Evolutionary conservation across 2,888 invertebrate species (phyloP).

Genomic region (Busseola fusca): DNA sequence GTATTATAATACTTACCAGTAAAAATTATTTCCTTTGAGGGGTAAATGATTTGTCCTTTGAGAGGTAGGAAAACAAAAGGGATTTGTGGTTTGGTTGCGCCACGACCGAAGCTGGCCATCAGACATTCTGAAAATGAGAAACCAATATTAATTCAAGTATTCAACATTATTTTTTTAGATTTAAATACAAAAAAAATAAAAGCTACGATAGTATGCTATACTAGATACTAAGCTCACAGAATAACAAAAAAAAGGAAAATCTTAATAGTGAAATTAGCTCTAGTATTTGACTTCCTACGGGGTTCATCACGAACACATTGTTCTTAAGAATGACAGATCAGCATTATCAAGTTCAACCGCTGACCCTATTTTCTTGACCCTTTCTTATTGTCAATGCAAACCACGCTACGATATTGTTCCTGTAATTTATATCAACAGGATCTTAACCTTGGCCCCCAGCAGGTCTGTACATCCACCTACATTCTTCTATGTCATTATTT

Average conservation of each 20-base stretch:
- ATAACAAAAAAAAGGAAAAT: neutral
- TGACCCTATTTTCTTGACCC: constrained; percentile 19
- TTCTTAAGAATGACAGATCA: constrained; percentile 10
- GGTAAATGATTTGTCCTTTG: constrained; percentile 96
- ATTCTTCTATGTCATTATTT: constrained; percentile 2
- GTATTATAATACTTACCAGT: constrained; percentile 88
- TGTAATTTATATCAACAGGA: constrained; percentile 40
- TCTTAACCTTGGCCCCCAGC: constrained; percentile 25
- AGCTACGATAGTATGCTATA: neutral
- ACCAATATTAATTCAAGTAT: constrained; percentile 1
- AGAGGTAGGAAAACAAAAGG: constrained; percentile 95
- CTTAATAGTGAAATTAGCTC: neutral
- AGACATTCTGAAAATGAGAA: constrained; percentile 89
- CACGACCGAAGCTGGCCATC: constrained; percentile 92
- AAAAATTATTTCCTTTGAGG: constrained; percentile 95
- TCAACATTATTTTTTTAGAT: too few species aligned
- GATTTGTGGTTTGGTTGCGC: constrained; percentile 91
- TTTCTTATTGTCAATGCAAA: constrained; percentile 39
- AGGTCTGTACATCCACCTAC: neutral
- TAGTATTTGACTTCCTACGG: neutral
- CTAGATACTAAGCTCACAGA: neutral
- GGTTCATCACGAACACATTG: neutral
- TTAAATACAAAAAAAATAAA: neutral
- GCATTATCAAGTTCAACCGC: constrained; percentile 10
- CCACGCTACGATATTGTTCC: constrained; percentile 17